Conservation (phyloP, 2,113 vertebrate genomes). For the Pangasianodon gigas region DNA sequence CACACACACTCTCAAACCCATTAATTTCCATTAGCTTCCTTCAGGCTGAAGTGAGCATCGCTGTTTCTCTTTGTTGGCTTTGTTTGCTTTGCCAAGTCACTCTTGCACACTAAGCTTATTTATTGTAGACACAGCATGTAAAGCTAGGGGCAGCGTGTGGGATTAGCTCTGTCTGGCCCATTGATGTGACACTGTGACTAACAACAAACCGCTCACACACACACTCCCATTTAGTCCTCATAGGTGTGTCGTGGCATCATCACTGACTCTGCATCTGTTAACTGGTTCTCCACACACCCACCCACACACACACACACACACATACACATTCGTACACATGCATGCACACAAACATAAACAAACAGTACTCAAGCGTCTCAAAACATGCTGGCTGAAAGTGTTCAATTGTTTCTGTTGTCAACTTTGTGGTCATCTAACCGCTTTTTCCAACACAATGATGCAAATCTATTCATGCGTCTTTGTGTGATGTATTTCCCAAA, state of each 20-base stretch:
- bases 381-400: slow-evolving; percentile 22
- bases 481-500: not conserved
- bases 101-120: slow-evolving; percentile 51
- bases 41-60: slow-evolving; percentile 42
- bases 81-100: slow-evolving; percentile 46
- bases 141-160: slow-evolving; percentile 33
- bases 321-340: not conserved
- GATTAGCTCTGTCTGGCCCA: slow-evolving; percentile 44
- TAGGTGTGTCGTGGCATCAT: slow-evolving; percentile 1
- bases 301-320: slow-evolving; percentile 3
- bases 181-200: slow-evolving; percentile 24
- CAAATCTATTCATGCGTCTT: not conserved
- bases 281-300: not conserved
- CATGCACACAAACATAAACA: slow-evolving; percentile 39
- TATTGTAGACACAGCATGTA: slow-evolving; percentile 40
- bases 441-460: slow-evolving; percentile 26
- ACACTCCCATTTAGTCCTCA: slow-evolving; percentile 18
- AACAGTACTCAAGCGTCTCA: slow-evolving; percentile 12
- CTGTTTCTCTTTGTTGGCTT: slow-evolving; percentile 47
- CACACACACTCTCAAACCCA: slow-evolving; percentile 23
- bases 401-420: slow-evolving; percentile 40
- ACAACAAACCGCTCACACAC: slow-evolving; percentile 9
- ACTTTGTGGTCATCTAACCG: slow-evolving; percentile 18
- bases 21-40: slow-evolving; percentile 49
- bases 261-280: slow-evolving; percentile 29